Evolutionary conservation across 35 echinoderm and acorn worm genomes (phyloP), one percentile per base, ranked within the genome.

Genomic region (Strongylocentrotus purpuratus): DNA sequence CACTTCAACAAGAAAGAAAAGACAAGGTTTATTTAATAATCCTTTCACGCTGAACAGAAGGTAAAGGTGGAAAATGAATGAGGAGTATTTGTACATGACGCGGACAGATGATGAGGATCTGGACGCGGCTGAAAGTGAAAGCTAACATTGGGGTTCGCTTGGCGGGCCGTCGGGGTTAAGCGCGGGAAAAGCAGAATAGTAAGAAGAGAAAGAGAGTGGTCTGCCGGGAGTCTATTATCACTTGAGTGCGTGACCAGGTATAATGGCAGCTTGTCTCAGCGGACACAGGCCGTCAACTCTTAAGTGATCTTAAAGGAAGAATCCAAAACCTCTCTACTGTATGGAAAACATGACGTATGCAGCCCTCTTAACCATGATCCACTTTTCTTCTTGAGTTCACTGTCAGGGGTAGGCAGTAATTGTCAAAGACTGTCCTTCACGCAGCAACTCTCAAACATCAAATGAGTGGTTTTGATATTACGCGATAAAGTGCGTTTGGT

Each of bases 11-110:
- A 78, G 65, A n/a, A 78, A 78, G 65, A 78, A 55, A 78, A 78
- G 65, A 78, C 65, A 78, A n/a, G 65, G 65, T 78, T 78, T 78
- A 78, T 78, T 78, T n/a, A 78, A 78, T 78, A 78, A 78, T 78
- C 65, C 28, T 78, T 78, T 78, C 65, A 78, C 25, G 65, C 1
- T 7, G 20, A 78, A 28, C 65, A 78, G 65, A 78, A 78, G 20
- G 65, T 28, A 78, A 78, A 78, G 65, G 65, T 78, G 7, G 18
- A n/a, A 28, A 78, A 78, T 78, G 65, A 78, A 78, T 78, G 65
- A 78, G 65, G 65, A 78, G 65, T 78, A 28, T 78, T 78, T 78
- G 65, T 9, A 78, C 65, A 78, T 78, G 65, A 78, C 65, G 22
- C 20, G 28, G 65, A 78, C 28, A 78, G 65, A 78, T 78, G 65